Evolutionary conservation across 2,797 vertebrate species (phyloP).

Genomic region (Nyctibius grandis): DNA sequence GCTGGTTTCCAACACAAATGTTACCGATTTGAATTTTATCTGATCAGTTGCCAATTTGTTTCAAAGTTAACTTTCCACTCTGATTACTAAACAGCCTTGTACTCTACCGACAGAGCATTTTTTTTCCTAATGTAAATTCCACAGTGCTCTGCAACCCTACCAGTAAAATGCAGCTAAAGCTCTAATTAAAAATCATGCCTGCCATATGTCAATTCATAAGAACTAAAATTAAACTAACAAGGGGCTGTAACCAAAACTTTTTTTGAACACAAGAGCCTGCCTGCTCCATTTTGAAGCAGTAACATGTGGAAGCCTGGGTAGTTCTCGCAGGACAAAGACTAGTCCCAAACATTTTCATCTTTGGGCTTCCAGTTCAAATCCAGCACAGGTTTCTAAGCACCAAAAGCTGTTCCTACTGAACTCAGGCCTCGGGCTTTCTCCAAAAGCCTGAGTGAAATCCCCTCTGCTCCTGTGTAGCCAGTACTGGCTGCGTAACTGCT

Average conservation of each 20-base stretch:
- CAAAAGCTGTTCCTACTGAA: neutral
- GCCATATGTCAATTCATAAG: conserved; percentile 66
- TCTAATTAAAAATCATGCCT: conserved; percentile 69
- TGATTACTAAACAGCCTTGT: conserved; percentile 68
- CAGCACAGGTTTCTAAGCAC: neutral
- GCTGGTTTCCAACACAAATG: conserved; percentile 68
- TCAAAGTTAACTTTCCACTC: conserved; percentile 67
- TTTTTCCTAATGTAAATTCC: conserved; percentile 67
- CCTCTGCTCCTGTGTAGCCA: neutral
- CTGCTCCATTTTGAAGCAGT: conserved; percentile 4
- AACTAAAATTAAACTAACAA: conserved; percentile 66
- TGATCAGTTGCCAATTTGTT: conserved; percentile 69
- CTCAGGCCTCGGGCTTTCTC: too few relatives aligned
- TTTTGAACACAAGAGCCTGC: conserved; percentile 24
- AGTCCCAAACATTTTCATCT: neutral
- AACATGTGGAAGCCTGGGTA: neutral
- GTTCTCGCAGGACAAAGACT: neutral
- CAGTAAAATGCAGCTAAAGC: conserved; percentile 62
- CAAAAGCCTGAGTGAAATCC: neutral
- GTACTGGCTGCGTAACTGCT: neutral
- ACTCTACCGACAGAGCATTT: conserved; percentile 52
- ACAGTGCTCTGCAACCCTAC: conserved; percentile 55
- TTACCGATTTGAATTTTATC: conserved; percentile 69
- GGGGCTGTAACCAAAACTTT: conserved; percentile 43
- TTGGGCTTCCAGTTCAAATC: neutral